phyloP scores from a whole-genome alignment of 2,113 vertebrate genomes.

The Ellobius talpinus region DNA sequence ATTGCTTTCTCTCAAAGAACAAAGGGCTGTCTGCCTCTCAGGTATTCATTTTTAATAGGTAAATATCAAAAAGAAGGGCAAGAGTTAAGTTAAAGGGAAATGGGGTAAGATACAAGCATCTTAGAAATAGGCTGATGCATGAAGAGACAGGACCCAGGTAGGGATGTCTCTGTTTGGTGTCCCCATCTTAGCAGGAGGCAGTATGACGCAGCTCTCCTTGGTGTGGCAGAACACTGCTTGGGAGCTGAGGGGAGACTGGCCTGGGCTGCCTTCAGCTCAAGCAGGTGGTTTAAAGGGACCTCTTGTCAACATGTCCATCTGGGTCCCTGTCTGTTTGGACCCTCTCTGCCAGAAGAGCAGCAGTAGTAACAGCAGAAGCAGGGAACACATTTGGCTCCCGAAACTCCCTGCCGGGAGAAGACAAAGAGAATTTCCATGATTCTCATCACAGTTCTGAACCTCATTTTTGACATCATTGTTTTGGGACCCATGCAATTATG shows the following conservation, averaged over 20 bases:
- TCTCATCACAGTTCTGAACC: background rate
- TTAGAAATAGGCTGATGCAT: background rate
- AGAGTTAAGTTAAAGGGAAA: background rate
- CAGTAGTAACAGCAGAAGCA: background rate
- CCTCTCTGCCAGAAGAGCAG: background rate
- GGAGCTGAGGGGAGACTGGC: background rate
- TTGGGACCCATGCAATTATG: background rate
- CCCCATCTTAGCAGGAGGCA: background rate
- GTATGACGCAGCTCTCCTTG: background rate
- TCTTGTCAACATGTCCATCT: background rate
- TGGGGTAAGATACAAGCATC: background rate
- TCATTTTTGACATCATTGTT: background rate
- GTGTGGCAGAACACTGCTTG: background rate
- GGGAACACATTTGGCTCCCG: background rate
- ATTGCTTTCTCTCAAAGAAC: conserved; percentile 26
- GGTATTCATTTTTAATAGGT: background rate
- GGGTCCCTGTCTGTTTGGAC: too few species aligned
- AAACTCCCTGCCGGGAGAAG: background rate
- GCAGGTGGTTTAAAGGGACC: background rate
- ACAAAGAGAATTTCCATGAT: background rate
- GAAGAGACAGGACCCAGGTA: background rate
- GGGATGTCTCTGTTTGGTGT: background rate
- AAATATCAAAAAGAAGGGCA: background rate
- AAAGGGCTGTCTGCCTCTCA: background rate
- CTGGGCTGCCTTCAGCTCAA: background rate